Evolutionary conservation across 2,888 invertebrate genomes (phyloP).

Genomic region (Lasioglossum calceatum): DNA sequence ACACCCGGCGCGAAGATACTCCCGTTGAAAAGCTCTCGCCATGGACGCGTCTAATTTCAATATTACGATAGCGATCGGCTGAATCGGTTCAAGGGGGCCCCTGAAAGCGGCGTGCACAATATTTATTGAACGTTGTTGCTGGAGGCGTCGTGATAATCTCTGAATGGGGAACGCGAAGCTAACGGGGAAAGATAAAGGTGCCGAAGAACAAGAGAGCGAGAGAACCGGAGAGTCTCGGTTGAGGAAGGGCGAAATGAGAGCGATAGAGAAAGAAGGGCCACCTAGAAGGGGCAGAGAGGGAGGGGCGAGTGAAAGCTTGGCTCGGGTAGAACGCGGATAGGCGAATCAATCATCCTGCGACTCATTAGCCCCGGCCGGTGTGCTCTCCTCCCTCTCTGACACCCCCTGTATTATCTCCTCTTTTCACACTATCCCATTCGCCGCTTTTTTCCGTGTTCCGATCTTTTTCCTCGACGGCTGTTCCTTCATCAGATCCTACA

Average conservation of each 20-base stretch:
- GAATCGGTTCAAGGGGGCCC: constrained; percentile 60
- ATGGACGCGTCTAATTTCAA: constrained; percentile 59
- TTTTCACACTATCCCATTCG: constrained; percentile 40
- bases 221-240: constrained; percentile 26
- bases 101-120: constrained; percentile 72
- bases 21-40: constrained; percentile 35
- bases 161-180: constrained; percentile 75
- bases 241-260: constrained; percentile 32
- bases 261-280: constrained; percentile 46
- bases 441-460: constrained; percentile 18
- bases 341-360: constrained; percentile 83
- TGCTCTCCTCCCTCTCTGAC: constrained; percentile 56
- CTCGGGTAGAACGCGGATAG: constrained; percentile 72
- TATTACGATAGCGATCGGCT: constrained; percentile 56
- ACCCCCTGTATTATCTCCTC: constrained; percentile 56
- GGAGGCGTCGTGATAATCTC: constrained; percentile 68
- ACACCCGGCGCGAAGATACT: constrained; percentile 26
- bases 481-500: constrained; percentile 30
- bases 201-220: constrained; percentile 55
- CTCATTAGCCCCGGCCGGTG: constrained; percentile 81
- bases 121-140: constrained; percentile 77
- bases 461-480: constrained; percentile 45
- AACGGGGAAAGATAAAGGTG: constrained; percentile 73
- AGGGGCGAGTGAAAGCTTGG: constrained; percentile 74
- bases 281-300: constrained; percentile 9